These are phyloP conservation scores for Melanotaenia pygmaea DNA, from an alignment of 2,797 vertebrate species.

Conservation along the genomic window DNA sequence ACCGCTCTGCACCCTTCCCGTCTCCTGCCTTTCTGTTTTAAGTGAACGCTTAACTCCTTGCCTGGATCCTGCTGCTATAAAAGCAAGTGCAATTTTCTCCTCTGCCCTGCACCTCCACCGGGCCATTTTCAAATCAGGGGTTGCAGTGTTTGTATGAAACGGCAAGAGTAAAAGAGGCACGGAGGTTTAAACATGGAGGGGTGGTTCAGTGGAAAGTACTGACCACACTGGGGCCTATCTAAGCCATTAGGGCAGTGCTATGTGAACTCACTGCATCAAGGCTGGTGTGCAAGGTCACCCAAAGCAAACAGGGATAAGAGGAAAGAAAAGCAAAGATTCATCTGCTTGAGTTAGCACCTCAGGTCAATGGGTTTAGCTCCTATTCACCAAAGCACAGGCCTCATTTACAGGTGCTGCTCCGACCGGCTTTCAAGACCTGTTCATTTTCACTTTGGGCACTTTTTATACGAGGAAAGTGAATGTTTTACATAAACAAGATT, in stretches of 20 bases:
- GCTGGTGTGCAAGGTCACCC: constrained; percentile 87
- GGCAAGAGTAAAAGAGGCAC: constrained; percentile 36
- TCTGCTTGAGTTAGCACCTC: constrained; percentile 81
- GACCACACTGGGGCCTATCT: constrained; percentile 55
- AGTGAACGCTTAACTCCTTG: constrained; percentile 67
- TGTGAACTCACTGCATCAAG: constrained; percentile 77
- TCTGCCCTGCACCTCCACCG: constrained; percentile 48
- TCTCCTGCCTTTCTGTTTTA: constrained; percentile 62
- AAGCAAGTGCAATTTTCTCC: constrained; percentile 64
- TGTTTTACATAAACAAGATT: constrained; percentile 63
- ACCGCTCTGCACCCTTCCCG: constrained; percentile 56
- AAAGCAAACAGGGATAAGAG: constrained; percentile 90
- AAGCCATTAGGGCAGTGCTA: constrained; percentile 71
- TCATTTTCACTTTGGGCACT: constrained; percentile 45
- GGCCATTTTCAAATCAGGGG: constrained; percentile 52
- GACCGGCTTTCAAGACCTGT: constrained; percentile 41
- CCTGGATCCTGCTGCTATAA: constrained; percentile 65
- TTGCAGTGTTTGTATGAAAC: constrained; percentile 20
- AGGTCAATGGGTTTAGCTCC: constrained; percentile 76
- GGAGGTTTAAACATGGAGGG: constrained; percentile 78
- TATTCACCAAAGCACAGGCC: constrained; percentile 47
- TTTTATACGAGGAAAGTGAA: constrained; percentile 57
- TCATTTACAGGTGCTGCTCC: constrained; percentile 56
- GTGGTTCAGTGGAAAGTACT: constrained; percentile 62
- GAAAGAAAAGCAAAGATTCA: constrained; percentile 85